Conservation (phyloP, 1,140 invertebrate species). For the Trypoxylus dichotomus region DNA sequence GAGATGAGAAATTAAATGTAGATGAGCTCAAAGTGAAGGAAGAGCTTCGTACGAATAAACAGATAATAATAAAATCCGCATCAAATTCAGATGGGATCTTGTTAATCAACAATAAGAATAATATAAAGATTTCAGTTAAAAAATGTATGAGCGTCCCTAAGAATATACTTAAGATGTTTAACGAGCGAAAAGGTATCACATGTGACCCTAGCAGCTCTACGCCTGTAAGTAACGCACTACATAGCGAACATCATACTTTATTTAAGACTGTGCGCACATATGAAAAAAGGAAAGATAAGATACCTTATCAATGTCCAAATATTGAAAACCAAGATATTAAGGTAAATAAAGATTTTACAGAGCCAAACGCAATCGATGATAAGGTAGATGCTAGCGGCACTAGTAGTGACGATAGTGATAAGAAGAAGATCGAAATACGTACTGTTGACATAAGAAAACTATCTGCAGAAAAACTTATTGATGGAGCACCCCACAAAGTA, state of each 20-base stretch:
- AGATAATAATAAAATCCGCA: neutral
- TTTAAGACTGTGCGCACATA: neutral
- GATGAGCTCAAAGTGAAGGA: neutral
- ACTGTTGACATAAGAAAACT: neutral
- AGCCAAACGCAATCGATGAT: neutral
- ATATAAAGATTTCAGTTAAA: neutral
- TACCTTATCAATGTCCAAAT: neutral
- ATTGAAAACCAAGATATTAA: neutral
- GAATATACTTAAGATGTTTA: constrained; percentile 10
- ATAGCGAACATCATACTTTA: neutral
- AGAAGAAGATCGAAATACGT: neutral
- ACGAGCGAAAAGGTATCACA: neutral
- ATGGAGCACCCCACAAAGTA: neutral
- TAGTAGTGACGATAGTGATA: neutral
- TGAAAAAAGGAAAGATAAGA: constrained; percentile 9
- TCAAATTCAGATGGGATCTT: neutral
- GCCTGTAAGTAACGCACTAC: too few relatives aligned
- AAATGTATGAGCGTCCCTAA: neutral
- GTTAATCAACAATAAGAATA: neutral
- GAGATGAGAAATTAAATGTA: neutral
- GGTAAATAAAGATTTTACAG: neutral
- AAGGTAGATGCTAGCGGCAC: neutral
- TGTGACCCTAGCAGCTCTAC: neutral
- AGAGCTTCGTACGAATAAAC: neutral
- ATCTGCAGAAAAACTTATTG: neutral